phyloP scores from a whole-genome alignment of 2,113 vertebrate genomes.

The Colaptes auratus region DNA sequence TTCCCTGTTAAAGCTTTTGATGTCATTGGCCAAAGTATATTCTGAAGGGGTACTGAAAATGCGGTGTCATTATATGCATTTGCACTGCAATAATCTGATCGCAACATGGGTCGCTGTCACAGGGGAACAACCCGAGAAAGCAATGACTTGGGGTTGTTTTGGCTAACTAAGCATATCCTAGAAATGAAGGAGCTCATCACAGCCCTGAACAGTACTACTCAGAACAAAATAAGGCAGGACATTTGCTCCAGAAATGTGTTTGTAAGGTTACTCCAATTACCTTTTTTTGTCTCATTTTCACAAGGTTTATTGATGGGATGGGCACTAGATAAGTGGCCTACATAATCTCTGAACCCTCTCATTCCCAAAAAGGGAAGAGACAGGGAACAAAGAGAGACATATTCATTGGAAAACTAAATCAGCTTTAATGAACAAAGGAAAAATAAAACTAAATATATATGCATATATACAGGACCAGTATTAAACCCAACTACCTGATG shows the following conservation, averaged over 20 bases:
- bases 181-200: background rate
- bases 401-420: too few relatives aligned
- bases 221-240: background rate
- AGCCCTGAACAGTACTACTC: background rate
- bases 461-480: too few relatives aligned
- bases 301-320: too few relatives aligned
- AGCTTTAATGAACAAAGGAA: too few relatives aligned
- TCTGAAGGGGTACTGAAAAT: background rate
- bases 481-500: too few relatives aligned
- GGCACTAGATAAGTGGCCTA: too few relatives aligned
- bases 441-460: too few relatives aligned
- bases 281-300: background rate
- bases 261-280: background rate
- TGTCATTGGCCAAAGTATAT: background rate
- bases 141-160: background rate
- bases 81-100: background rate
- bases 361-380: too few relatives aligned
- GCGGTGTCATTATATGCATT: background rate
- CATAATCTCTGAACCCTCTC: too few relatives aligned
- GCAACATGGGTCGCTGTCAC: fast-evolving
- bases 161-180: background rate
- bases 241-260: background rate
- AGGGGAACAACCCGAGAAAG: background rate
- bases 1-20: background rate
- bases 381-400: too few relatives aligned